These are phyloP conservation scores for Microtus montanus DNA, from an alignment of 2,113 vertebrate species.

Conservation along the genomic window DNA sequence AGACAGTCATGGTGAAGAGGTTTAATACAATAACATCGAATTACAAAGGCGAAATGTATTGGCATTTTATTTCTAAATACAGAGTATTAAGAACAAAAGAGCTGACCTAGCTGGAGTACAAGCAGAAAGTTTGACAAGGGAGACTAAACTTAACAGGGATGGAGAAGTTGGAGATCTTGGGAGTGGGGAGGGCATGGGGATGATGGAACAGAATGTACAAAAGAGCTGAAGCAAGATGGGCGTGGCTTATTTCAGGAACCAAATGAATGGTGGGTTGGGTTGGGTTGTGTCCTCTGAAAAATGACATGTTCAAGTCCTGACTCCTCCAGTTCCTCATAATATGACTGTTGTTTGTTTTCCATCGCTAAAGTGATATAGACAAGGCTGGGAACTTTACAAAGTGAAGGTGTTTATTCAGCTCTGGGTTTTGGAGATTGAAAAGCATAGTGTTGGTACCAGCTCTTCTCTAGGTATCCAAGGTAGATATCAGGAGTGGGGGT, in stretches of 20 bases:
- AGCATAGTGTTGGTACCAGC: background rate
- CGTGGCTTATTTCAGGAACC: background rate
- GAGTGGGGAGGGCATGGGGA: background rate
- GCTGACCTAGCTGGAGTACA: background rate
- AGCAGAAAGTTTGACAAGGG: background rate
- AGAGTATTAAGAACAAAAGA: background rate
- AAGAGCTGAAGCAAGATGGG: background rate
- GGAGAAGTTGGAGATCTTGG: background rate
- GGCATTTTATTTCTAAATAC: background rate
- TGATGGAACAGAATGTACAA: background rate
- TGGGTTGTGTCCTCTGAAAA: background rate
- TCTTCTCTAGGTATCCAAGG: background rate
- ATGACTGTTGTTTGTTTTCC: background rate
- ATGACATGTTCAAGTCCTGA: background rate
- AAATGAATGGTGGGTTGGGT: background rate
- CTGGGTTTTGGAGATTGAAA: background rate
- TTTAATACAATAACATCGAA: background rate
- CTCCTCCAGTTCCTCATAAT: background rate
- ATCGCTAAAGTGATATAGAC: background rate
- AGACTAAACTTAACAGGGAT: slow-evolving; percentile 2
- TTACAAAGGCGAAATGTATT: background rate
- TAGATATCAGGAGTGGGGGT: background rate
- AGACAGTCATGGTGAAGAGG: background rate
- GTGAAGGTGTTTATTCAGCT: background rate
- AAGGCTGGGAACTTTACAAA: background rate